phyloP scores from a whole-genome alignment of 1,140 invertebrate species.

The Calephelis virginiensis region DNA sequence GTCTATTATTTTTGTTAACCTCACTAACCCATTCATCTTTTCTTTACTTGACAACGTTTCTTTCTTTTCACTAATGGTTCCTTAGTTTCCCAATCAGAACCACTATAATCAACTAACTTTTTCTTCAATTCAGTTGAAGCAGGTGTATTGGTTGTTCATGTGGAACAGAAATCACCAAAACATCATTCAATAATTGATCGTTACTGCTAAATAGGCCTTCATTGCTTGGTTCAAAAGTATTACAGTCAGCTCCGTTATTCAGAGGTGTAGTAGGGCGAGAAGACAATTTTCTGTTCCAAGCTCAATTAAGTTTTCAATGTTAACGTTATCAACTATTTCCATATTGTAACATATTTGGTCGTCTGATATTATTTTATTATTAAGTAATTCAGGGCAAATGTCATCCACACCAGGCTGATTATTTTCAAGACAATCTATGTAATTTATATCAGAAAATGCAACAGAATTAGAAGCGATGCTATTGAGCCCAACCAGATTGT shows the following conservation, averaged over 20 bases:
- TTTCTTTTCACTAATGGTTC: slow-evolving; percentile 15
- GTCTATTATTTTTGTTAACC: slow-evolving; percentile 18
- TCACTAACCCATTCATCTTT: slow-evolving; percentile 18
- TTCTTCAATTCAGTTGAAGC: slow-evolving; percentile 9
- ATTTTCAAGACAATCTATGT: slow-evolving; percentile 13
- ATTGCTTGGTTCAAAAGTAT: slow-evolving; percentile 1
- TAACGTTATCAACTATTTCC: slow-evolving; percentile 12
- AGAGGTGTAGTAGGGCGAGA: background rate
- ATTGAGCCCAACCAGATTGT: background rate
- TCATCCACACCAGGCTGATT: slow-evolving; percentile 2
- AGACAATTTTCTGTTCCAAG: slow-evolving; percentile 15
- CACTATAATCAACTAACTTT: slow-evolving; percentile 18
- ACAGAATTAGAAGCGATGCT: slow-evolving; percentile 7
- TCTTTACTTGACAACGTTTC: slow-evolving; percentile 18
- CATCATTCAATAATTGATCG: slow-evolving; percentile 7
- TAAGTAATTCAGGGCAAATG: slow-evolving; percentile 7
- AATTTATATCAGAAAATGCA: slow-evolving; percentile 4
- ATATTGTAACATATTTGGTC: slow-evolving; percentile 8
- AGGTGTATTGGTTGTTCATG: background rate
- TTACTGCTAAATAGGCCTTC: slow-evolving; percentile 1
- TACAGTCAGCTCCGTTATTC: background rate
- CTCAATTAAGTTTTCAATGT: slow-evolving; percentile 7
- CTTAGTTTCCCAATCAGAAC: slow-evolving; percentile 5
- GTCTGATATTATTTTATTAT: slow-evolving; percentile 2
- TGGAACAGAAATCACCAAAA: slow-evolving; percentile 2